These are phyloP conservation scores for Pangasius larnaudii DNA, from an alignment of 2,797 vertebrate species.

Conservation along the genomic window DNA sequence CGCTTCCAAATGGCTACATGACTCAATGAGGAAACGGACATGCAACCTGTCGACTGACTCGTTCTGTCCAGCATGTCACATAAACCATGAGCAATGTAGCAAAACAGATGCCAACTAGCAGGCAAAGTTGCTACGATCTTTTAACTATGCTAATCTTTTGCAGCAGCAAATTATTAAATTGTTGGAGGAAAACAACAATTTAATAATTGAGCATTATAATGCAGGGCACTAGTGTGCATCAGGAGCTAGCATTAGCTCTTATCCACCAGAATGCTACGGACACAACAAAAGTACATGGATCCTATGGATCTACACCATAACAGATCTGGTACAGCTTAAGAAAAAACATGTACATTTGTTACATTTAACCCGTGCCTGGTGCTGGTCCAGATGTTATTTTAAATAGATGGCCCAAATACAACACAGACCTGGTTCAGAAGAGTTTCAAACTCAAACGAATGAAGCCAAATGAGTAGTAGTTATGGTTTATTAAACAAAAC, in stretches of 20 bases:
- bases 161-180: too few species aligned
- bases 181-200: not conserved
- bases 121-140: not conserved
- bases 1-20: not conserved
- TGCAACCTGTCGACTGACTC: not conserved
- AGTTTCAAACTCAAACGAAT: not conserved
- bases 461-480: not conserved
- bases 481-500: conserved; percentile 1
- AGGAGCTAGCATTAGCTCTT: not conserved
- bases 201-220: not conserved
- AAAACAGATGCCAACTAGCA: not conserved
- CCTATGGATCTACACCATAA: not conserved
- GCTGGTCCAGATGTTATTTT: not conserved
- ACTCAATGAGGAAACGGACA: not conserved
- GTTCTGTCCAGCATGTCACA: not conserved
- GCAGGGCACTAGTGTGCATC: not conserved
- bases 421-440: not conserved
- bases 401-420: not conserved
- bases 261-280: not conserved
- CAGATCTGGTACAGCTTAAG: not conserved
- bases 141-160: not conserved
- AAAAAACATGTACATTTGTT: not conserved
- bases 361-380: not conserved
- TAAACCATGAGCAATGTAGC: not conserved
- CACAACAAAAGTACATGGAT: not conserved